Percentiles rank a stretch among this genome's conserved stretches.
Evolutionary conservation across 2,888 invertebrate genomes (phyloP).

Genomic region (Endotricha flammealis): DNA sequence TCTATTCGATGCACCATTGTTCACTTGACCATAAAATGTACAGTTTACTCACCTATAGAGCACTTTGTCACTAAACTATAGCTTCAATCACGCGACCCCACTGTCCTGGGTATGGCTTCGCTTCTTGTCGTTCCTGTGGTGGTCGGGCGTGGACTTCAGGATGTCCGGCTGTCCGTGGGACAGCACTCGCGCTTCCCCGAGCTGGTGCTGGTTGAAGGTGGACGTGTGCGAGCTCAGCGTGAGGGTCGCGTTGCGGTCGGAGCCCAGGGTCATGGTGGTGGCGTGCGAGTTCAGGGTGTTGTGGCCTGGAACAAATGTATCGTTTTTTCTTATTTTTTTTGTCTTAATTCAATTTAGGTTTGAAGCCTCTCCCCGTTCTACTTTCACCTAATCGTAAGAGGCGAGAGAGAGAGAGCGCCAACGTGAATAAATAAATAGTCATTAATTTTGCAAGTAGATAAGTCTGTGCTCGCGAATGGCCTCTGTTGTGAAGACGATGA

Average conservation of each 20-base stretch:
- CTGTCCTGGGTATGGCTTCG: constrained; percentile 57
- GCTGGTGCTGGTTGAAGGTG: constrained; percentile 48
- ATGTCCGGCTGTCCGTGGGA: constrained; percentile 87
- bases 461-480: too few species aligned
- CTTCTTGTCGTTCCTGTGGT: constrained; percentile 76
- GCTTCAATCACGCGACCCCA: constrained; percentile 60
- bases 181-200: constrained; percentile 40
- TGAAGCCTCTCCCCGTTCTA: too few species aligned
- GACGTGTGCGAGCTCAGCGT: constrained; percentile 63
- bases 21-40: constrained; percentile 12
- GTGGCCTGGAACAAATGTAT: constrained; percentile 45
- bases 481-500: too few species aligned
- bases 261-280: constrained; percentile 61
- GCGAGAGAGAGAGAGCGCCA: too few species aligned
- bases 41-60: constrained; percentile 18
- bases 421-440: too few species aligned
- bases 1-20: constrained; percentile 7
- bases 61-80: constrained; percentile 14
- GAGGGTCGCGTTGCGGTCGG: constrained; percentile 56
- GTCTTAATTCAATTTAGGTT: too few species aligned
- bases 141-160: constrained; percentile 91
- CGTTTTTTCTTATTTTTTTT: too few species aligned
- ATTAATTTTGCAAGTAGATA: too few species aligned
- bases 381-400: too few species aligned
- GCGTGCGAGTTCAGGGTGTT: constrained; percentile 80